Conservation (phyloP, 2,113 vertebrate genomes). For the Paramisgurnus dabryanus region DNA sequence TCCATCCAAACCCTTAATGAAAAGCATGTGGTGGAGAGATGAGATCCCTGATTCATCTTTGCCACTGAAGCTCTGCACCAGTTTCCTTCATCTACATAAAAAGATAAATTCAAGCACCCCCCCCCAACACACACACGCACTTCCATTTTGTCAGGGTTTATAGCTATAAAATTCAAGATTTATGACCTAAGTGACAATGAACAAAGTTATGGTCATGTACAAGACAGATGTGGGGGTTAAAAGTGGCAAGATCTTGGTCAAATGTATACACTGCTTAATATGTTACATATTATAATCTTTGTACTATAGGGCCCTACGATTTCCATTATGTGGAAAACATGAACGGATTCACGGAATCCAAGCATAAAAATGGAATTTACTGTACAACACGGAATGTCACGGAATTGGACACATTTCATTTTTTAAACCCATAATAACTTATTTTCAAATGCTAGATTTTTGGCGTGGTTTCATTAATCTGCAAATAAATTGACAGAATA, state of each 20-base stretch:
- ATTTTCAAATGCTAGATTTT: neutral
- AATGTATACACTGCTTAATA: neutral
- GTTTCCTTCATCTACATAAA: conserved; percentile 4
- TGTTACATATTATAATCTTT: neutral
- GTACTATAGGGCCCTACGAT: neutral
- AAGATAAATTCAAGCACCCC: neutral
- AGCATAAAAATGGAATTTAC: too few species aligned
- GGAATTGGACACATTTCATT: too few species aligned
- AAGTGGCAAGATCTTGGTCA: conserved; percentile 14
- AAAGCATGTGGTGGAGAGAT: conserved; percentile 63
- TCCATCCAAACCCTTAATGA: conserved; percentile 56
- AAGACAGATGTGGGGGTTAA: conserved; percentile 9
- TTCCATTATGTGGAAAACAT: too few species aligned
- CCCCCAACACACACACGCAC: neutral
- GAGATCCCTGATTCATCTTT: conserved; percentile 55
- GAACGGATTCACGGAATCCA: too few species aligned
- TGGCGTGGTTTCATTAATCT: too few species aligned
- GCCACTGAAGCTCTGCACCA: conserved; percentile 46
- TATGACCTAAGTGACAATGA: conserved; percentile 36
- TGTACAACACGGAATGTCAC: too few species aligned
- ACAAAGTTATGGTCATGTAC: conserved; percentile 15
- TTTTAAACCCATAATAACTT: too few species aligned
- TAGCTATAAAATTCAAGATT: conserved; percentile 15
- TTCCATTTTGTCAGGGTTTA: neutral
- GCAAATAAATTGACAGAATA: too few species aligned